Evolutionary conservation across 2,113 vertebrate genomes (phyloP).

Genomic region (Mesitornis unicolor): DNA sequence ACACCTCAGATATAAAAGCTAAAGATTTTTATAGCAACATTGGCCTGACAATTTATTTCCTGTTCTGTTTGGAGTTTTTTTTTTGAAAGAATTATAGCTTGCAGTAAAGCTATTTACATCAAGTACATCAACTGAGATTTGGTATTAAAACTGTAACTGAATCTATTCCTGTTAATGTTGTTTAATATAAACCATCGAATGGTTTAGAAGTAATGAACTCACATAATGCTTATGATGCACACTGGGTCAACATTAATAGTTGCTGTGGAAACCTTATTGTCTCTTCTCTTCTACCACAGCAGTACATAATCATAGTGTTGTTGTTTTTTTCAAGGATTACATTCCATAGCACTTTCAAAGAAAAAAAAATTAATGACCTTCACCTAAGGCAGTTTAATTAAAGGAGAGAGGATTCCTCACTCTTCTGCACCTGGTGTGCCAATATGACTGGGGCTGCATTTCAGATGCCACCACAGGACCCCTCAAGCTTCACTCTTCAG

Average conservation of each 20-base stretch:
- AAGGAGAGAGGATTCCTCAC: neutral
- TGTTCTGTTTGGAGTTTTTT: neutral
- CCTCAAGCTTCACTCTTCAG: neutral
- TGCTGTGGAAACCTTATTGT: slow-evolving; percentile 20
- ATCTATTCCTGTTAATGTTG: neutral
- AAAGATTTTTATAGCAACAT: neutral
- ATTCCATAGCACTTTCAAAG: neutral
- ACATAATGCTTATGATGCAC: neutral
- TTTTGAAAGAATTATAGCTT: neutral
- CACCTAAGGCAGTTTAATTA: neutral
- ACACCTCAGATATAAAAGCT: neutral
- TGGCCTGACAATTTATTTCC: neutral
- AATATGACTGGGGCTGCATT: neutral
- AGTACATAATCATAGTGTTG: neutral
- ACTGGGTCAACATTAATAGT: neutral
- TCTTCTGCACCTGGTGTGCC: neutral
- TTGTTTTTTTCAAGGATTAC: neutral
- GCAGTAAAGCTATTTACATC: neutral
- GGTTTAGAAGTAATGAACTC: neutral
- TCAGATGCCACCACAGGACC: neutral
- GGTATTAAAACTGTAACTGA: neutral
- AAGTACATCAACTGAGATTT: neutral
- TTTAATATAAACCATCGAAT: neutral
- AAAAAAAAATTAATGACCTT: neutral
- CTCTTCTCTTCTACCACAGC: neutral